Conservation (phyloP, 2,113 vertebrate genomes). For the Xenopus tropicalis region UCB_Xtro_10.0 CM004448.2:67503001-67503500, state of each 20-base stretch:
- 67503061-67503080: too few relatives aligned
- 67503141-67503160: too few relatives aligned
- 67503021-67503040: too few relatives aligned
- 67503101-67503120: too few relatives aligned
- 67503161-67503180: too few relatives aligned
- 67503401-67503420: conserved; percentile 61
- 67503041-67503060: too few relatives aligned
- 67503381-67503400: conserved; percentile 64
- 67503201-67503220: conserved; percentile 16
- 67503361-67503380: conserved; percentile 73
- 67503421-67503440: conserved; percentile 76
- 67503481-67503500: conserved; percentile 45
- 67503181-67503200: too few relatives aligned
- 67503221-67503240: conserved; percentile 48
- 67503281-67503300: conserved; percentile 50
- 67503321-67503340: conserved; percentile 73
- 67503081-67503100: too few relatives aligned
- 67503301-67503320: conserved; percentile 56
- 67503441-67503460: conserved; percentile 69
- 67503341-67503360: conserved; percentile 79
- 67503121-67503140: too few relatives aligned
- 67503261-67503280: conserved; percentile 53
- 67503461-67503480: conserved; percentile 78
- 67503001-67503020: too few relatives aligned
- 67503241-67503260: conserved; percentile 60